Evolutionary conservation across 2,797 vertebrate species (phyloP).

Genomic region (Phoxinus dragarum): DNA sequence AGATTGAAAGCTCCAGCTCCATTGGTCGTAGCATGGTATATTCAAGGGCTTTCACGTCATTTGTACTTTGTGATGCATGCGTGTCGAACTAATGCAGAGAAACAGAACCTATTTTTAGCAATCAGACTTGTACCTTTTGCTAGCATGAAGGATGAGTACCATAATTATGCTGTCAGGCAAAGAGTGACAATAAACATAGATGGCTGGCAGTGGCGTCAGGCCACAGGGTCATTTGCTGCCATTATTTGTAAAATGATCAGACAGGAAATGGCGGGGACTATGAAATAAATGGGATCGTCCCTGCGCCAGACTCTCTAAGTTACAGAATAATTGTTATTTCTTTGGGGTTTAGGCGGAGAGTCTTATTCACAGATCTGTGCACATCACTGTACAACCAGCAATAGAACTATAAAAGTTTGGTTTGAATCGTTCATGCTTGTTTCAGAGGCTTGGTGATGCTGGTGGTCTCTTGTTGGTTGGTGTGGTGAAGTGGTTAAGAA

Average conservation of each 20-base stretch:
- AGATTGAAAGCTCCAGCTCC: not conserved
- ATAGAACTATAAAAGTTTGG: not conserved
- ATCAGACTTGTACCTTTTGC: constrained; percentile 33
- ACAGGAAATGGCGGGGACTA: constrained; percentile 63
- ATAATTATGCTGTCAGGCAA: constrained; percentile 68
- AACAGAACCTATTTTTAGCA: constrained; percentile 38
- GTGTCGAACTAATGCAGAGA: constrained; percentile 16
- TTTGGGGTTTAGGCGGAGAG: not conserved
- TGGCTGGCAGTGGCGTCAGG: constrained; percentile 55
- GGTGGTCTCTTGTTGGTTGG: not conserved
- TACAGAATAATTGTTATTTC: not conserved
- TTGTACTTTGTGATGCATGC: not conserved
- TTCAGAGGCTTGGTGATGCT: too few species aligned
- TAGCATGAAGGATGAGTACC: constrained; percentile 45
- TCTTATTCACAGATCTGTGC: not conserved
- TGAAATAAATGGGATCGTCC: constrained; percentile 59
- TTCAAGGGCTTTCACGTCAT: not conserved
- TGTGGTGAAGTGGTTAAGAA: not conserved
- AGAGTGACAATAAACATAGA: constrained; percentile 69
- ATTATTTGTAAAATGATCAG: constrained; percentile 76
- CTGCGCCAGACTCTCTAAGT: constrained; percentile 8
- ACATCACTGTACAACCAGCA: not conserved
- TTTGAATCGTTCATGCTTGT: not conserved
- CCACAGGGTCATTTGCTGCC: constrained; percentile 57
- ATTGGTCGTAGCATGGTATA: not conserved